Base-by-base conservation (phyloP, 2,888 invertebrate genomes). In the Erpobdella octoculata region DNA sequence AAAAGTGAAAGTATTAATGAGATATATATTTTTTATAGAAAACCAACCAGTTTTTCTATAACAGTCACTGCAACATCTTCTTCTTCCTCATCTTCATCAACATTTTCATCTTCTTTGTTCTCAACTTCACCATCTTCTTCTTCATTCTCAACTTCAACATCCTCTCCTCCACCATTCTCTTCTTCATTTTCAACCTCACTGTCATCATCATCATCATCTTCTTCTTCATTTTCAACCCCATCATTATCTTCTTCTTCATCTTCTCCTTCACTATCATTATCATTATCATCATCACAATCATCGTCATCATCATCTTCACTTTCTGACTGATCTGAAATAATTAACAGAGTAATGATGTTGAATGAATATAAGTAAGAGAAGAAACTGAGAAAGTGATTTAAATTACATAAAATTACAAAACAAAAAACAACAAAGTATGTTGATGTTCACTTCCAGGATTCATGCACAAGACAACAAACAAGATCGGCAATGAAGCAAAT, bases 141-240 rank as follows among this genome's bases (percentile, higher is more conserved):
- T 31, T 62, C 62, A 3, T 62, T 35, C 33, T 62, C 62, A n/a
- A 15, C 25, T 1, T 62, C 62, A 5, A 6, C 62, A 8, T 62
- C 35, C n/a, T 62, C 53, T 2, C 33, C 62, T 1, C 33, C 18
- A 62, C 33, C 35, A 33, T 35, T 35, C 9, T n/a, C 35, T 33
- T 1, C 4, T 28, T 5, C 33, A n/a, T 62, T 31, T 35, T 62
- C 62, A 8, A n/a, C 35, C 2, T 62, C 15, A 33, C 33, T 35
- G 31, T 21, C 61, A 61, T 33, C 61, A 5, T 33, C 61, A 3
- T 62, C 62, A 31, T 62, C 62, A 62, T 33, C 62, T 2, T 62
- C 62, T 12, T 62, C 62, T 2, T 33, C 4, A 6, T 62, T 35
- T 4, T 62, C 62, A 28, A 33, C 62, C 28, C 33, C 62, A 9